Conservation (phyloP, 2,888 invertebrate genomes). For the Girardia tigrina region DNA sequence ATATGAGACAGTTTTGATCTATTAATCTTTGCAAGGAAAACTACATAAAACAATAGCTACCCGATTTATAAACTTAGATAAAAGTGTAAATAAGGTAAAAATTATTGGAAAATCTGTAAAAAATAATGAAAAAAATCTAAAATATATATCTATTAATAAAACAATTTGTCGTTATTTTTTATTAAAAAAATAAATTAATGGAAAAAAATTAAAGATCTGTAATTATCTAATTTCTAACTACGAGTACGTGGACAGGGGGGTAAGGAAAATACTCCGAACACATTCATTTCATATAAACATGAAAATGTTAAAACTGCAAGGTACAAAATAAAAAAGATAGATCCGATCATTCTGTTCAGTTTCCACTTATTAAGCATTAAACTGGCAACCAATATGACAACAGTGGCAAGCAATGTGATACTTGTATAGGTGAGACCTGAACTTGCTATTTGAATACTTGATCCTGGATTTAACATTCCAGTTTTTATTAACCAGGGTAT, state of each 20-base stretch:
- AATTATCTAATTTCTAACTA: too few species aligned
- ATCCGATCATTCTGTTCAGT: slow-evolving; percentile 61
- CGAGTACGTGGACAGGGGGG: slow-evolving; percentile 59
- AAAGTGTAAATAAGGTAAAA: too few species aligned
- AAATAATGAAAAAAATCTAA: too few species aligned
- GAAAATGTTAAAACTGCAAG: slow-evolving; percentile 62
- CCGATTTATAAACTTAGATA: too few species aligned
- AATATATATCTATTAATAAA: too few species aligned
- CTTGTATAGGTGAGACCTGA: slow-evolving; percentile 69
- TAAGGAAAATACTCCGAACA: slow-evolving; percentile 75
- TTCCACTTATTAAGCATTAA: slow-evolving; percentile 58
- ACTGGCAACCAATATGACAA: slow-evolving; percentile 59
- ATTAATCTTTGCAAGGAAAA: too few species aligned
- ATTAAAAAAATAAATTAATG: too few species aligned
- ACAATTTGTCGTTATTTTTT: too few species aligned
- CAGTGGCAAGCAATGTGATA: slow-evolving; percentile 63
- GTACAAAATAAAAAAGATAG: slow-evolving; percentile 59
- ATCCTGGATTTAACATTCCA: slow-evolving; percentile 40
- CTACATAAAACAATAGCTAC: too few species aligned
- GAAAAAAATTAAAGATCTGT: too few species aligned
- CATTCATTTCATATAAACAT: slow-evolving; percentile 66
- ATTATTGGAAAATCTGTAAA: too few species aligned
- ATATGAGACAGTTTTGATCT: too few species aligned
- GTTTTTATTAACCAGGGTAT: slow-evolving; percentile 46
- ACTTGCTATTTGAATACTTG: slow-evolving; percentile 55